Base-by-base conservation (phyloP, 2,797 vertebrate genomes). In the Neomorphus geoffroyi region DNA sequence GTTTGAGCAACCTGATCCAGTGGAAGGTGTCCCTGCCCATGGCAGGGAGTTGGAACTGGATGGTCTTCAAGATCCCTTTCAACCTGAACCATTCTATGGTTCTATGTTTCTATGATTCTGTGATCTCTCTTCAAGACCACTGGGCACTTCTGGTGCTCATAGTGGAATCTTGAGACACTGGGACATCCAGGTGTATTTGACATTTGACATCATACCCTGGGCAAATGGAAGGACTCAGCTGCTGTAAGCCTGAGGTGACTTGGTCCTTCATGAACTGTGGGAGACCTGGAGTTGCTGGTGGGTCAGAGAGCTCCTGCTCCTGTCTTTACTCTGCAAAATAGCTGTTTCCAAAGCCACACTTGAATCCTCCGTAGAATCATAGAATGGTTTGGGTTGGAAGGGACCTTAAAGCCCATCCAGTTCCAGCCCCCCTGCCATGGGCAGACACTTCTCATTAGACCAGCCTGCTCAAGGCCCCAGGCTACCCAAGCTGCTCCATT, bases 111-210 rank as follows among this genome's bases (percentile, higher is more conserved):
- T n/a, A n/a, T n/a, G n/a, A n/a, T n/a, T 82, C 27, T 45, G 23
- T 57, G 30, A 12, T 54, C 7, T 71, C 18, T 89, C 37, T 61
- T 23, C 15, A 37, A 75, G 43, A 46, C 13, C 30, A 57, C 5
- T 80, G 64, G 35, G 26, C 24, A 2, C 54, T 56, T 37, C 13
- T 73, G 17, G 60, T 67, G 35, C 4, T 2, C 12, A 10, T 60
- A 0, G 2, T 51, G 46, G 14, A 17, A 22, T 66, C 17, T 30
- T 53, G 26, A 4, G 5, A 5, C n/a, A 56, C 18, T 6, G 7
- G 22, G 37, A 26, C 6, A 10, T 70, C 26, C 19, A 17, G 53
- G 16, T 16, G 1, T 48, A 37, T 82, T 56, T 60, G 51, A 75
- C 51, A 33, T 70, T 80, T 84, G 53, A 50, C 12, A 5, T n/a